phyloP scores from a whole-genome alignment of 1,140 invertebrate genomes.

The Meloidogyne hapla region DNA sequence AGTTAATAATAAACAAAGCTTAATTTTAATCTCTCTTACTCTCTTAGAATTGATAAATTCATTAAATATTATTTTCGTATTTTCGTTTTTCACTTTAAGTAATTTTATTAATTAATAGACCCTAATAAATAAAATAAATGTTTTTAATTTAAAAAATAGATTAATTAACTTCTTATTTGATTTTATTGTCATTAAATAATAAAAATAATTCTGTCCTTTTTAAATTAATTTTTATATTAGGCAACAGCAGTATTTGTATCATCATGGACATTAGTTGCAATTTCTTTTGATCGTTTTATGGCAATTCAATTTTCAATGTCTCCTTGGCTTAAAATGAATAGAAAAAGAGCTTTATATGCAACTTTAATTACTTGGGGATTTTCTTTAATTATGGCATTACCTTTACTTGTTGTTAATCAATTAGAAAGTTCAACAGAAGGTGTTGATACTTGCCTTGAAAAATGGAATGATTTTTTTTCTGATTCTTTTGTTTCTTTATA shows the following conservation, averaged over 20 bases:
- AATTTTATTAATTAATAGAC: no score
- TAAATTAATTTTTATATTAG: slow-evolving; percentile 26
- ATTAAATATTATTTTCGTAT: no score
- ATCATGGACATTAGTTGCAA: slow-evolving; percentile 63
- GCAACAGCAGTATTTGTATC: slow-evolving; percentile 60
- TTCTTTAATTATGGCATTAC: slow-evolving; percentile 60
- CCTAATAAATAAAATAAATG: no score
- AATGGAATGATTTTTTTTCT: slow-evolving; percentile 52
- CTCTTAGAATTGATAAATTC: no score
- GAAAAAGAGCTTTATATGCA: slow-evolving; percentile 48
- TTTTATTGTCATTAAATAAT: no score
- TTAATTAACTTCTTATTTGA: no score
- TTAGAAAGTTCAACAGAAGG: slow-evolving; percentile 22
- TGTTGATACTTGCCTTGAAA: slow-evolving; percentile 57
- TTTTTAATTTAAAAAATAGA: no score
- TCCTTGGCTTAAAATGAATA: slow-evolving; percentile 53
- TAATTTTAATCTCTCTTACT: no score
- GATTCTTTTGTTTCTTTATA: slow-evolving; percentile 48
- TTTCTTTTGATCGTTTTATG: slow-evolving; percentile 53
- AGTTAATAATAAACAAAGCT: no score
- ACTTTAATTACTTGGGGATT: slow-evolving; percentile 58
- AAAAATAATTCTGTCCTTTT: not conserved
- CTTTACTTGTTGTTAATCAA: slow-evolving; percentile 60
- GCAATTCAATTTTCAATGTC: slow-evolving; percentile 61
- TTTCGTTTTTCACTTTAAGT: no score